Evolutionary conservation across 2,797 vertebrate species (phyloP).

Genomic region (Adrianichthys oophorus): DNA sequence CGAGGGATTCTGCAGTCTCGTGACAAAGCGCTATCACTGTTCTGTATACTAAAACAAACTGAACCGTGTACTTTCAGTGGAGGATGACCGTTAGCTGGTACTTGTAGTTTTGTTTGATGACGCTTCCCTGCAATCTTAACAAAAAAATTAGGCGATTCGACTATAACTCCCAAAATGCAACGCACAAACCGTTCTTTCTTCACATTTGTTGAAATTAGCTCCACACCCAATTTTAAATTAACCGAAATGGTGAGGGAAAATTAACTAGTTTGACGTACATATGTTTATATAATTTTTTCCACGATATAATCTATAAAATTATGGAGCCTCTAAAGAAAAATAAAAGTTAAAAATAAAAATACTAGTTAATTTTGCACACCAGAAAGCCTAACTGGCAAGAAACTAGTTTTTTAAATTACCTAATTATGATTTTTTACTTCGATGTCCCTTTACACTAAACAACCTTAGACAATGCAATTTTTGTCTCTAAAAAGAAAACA

Average conservation of each 20-base stretch:
- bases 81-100: constrained; percentile 39
- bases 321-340: no score
- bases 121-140: accelerated
- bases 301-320: no score
- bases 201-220: not conserved
- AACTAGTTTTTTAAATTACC: no score
- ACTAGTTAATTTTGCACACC: no score
- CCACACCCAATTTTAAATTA: not conserved
- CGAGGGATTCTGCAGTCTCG: constrained; percentile 51
- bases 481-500: no score
- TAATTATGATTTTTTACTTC: no score
- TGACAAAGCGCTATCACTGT: constrained; percentile 56
- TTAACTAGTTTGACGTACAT: not conserved
- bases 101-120: constrained; percentile 61
- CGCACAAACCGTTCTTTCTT: not conserved
- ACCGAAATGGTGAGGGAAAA: not conserved
- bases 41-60: constrained; percentile 75
- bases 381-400: no score
- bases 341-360: no score
- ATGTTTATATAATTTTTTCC: no score
- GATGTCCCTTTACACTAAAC: no score
- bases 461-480: no score
- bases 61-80: constrained; percentile 49
- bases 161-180: constrained; percentile 69
- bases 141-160: not conserved